Evolutionary conservation across 2,797 vertebrate genomes (phyloP).

Genomic region (Sternarchorhynchus goeldii): DNA sequence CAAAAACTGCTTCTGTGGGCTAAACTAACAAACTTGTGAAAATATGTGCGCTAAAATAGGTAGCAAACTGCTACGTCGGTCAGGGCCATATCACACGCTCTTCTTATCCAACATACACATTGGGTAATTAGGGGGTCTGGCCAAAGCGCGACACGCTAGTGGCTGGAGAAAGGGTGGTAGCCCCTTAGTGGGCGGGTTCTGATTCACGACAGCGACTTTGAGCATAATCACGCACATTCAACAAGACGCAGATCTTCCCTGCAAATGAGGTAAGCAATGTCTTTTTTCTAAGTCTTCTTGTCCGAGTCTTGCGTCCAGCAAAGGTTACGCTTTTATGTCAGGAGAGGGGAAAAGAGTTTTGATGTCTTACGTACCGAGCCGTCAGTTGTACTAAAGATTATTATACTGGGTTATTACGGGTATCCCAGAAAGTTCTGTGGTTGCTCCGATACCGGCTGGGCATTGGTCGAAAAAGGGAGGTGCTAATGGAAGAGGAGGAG

Average conservation of each 20-base stretch:
- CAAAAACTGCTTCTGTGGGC: too few species aligned
- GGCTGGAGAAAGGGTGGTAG: conserved; percentile 48
- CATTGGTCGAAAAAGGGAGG: conserved; percentile 6
- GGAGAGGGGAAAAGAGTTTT: too few species aligned
- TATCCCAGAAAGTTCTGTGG: too few species aligned
- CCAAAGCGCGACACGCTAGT: conserved; percentile 34
- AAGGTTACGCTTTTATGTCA: too few species aligned
- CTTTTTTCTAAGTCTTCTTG: too few species aligned
- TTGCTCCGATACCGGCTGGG: too few species aligned
- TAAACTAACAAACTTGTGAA: background rate
- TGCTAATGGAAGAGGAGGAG: conserved; percentile 57
- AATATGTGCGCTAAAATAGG: background rate
- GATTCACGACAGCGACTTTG: conserved; percentile 17
- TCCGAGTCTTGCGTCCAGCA: too few species aligned
- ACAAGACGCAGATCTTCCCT: background rate
- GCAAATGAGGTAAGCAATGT: background rate
- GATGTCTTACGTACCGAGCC: too few species aligned
- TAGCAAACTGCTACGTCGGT: conserved; percentile 6
- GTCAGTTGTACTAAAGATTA: too few species aligned
- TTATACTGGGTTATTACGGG: too few species aligned
- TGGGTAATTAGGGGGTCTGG: conserved; percentile 52
- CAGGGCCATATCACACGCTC: conserved; percentile 42
- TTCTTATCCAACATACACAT: conserved; percentile 35
- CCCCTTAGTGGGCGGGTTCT: conserved; percentile 30
- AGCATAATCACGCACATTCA: conserved; percentile 1